A percentile compares a stretch with the other conserved stretches of the same genome.
These are phyloP conservation scores for Poecile montanus DNA, from an alignment of 2,797 vertebrate species.

Conservation along the genomic window DNA sequence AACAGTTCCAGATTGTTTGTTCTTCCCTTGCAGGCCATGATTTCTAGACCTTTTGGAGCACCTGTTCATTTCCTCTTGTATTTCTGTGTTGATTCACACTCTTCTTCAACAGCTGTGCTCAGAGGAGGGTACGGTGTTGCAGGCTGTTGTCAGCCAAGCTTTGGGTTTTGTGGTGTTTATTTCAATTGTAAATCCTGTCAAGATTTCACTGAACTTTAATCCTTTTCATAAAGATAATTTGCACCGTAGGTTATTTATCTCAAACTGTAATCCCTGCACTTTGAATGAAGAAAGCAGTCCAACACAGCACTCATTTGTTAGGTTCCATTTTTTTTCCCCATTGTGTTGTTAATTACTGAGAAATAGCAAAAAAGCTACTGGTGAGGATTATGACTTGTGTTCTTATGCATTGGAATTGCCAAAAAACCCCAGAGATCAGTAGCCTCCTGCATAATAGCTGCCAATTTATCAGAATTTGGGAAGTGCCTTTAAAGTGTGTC, in stretches of 20 bases:
- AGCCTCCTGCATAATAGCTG: background rate
- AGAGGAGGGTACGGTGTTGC: background rate
- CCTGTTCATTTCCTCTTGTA: background rate
- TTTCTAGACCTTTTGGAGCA: background rate
- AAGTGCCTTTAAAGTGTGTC: background rate
- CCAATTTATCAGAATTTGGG: background rate
- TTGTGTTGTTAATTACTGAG: background rate
- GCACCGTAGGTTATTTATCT: rapidly evolving
- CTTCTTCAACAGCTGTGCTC: background rate
- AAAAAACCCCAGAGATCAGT: background rate
- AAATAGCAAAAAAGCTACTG: background rate
- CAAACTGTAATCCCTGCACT: background rate
- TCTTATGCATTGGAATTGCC: background rate
- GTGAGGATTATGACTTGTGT: background rate
- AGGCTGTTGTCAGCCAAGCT: background rate
- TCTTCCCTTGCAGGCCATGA: background rate
- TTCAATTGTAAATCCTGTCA: background rate
- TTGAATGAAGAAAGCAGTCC: rapidly evolving
- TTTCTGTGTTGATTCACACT: background rate
- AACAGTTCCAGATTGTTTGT: background rate
- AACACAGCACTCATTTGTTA: background rate
- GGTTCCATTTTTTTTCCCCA: background rate
- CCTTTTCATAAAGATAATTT: background rate
- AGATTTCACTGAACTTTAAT: background rate
- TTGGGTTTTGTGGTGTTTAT: background rate